Base-by-base conservation (phyloP, 2,113 vertebrate species). In the Eptesicus fuscus region DNA sequence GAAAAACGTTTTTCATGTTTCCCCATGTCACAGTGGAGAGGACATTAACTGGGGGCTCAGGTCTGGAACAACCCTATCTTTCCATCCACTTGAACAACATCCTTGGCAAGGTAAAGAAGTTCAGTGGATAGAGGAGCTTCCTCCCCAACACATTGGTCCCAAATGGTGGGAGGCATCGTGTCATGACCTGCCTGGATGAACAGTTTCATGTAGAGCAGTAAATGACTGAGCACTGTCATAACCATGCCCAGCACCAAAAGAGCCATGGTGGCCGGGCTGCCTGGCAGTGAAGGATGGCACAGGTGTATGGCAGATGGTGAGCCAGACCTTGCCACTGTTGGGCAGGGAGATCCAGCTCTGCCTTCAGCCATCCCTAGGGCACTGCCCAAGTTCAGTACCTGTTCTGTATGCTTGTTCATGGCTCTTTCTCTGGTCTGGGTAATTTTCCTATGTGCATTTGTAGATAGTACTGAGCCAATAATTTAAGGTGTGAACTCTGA, bases 31-130 rank as follows among this genome's bases (percentile, higher is more conserved):
- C 93, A 1, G 99, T 99, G 88, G 99, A 99, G 97, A 99, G 88
- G 99, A 99, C 96, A 99, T 83, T 47, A 99, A 97, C 4, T 98
- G 98, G 96, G 99, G 99, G 37, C 99, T 98, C 65, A 99, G 98
- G 67, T 99, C 99, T 0, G 98, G 96, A 99, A 99, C 40, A 99
- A 98, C 30, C 99, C 99, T 37, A 96, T 98, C 85, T 98, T 99
- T 56, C 99, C 99, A 61, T 99, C 99, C 70, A 99, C 98, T 22
- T 98, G 98, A 92, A 99, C 98, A 0, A 99, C 99, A 95, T 99
- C 98, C 56, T 97, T 98, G 79, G 99, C 99, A 42, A 71, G 22
- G 22, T 42, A 12, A 71, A 71, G 22, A 42, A 71, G 11, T 40
- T 71, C 11, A 14, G 37, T 40, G 40, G 70, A 40, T 42, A 71